Evolutionary conservation across 2,888 invertebrate species (phyloP), one percentile per base, ranked within the genome.

Genomic region (Lysandra coridon): DNA sequence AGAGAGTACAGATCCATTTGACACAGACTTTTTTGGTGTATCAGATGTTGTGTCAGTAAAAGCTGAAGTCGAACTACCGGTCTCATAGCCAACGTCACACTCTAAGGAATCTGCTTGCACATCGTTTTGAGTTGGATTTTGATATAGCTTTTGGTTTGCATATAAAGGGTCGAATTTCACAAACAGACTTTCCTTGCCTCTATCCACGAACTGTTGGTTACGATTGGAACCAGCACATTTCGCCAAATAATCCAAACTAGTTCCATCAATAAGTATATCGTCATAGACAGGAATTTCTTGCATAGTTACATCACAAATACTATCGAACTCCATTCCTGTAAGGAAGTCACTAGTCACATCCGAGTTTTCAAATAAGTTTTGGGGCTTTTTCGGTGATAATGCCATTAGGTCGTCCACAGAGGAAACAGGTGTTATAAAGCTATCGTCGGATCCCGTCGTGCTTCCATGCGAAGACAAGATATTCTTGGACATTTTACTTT

Each of bases 181-280:
- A 89, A 96, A 96, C 76, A 97, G 91, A 79, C 97, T 97, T 86
- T 96, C 96, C 80, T 96, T 95, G 81, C 92, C 88, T 80, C 91
- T 87, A 84, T 93, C 93, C 80, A 92, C 85, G 57, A 86, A 84
- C 78, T 84, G 91, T 60, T 87, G 86, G 80, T 90, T 88, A 33
- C 88, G 85, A 84, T 90, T 89, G 5, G 94, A 89, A 85, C 92
- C 89, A 4, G 92, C 89, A 83, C 94, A 95, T 81, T 92, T 92
- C 62, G 95, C 90, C 17, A 96, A 89, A 83, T 94, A 96, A 84
- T 96, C 96, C 81, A 96, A 91, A 80, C 93, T 93, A 64, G 88
- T 91, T n/a, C 95, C 93, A 86, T 96, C 96, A 81, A 95, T 93
- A 82, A 95, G 95, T 85, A 95, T 93, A 79, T 92, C 90, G 78